Conservation (phyloP, 2,113 vertebrate genomes). For the Mobula birostris region DNA sequence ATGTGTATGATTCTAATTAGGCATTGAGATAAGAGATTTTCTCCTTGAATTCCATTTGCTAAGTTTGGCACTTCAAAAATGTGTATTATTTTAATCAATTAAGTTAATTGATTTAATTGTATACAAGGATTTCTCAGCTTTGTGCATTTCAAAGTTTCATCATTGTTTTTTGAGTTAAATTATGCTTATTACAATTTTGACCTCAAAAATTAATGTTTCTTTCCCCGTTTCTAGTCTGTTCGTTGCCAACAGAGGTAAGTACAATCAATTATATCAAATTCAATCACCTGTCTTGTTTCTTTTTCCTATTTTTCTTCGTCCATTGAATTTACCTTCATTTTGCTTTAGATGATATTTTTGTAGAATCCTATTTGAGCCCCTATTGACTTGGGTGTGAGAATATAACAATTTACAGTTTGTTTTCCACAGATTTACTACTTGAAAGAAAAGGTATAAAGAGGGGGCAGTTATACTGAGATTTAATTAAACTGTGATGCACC, state of each 20-base stretch:
- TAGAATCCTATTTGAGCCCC: background rate
- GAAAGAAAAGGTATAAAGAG: background rate
- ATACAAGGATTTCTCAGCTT: background rate
- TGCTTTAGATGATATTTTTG: background rate
- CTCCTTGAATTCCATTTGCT: background rate
- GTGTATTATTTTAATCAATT: background rate
- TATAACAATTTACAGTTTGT: background rate
- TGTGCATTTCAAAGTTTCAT: background rate
- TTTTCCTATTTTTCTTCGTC: background rate
- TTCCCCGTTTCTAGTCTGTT: slow-evolving; percentile 57
- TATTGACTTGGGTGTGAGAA: background rate
- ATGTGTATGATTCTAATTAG: background rate
- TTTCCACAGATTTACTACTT: background rate
- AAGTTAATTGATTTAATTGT: background rate
- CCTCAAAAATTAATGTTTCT: background rate
- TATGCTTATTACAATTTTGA: background rate
- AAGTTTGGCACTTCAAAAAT: too few species aligned
- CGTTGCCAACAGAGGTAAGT: slow-evolving; percentile 73
- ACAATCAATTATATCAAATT: background rate
- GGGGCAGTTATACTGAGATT: background rate
- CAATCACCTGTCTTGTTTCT: background rate
- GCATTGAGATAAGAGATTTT: background rate
- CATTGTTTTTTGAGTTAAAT: background rate
- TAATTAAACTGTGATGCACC: background rate
- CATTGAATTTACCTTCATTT: background rate